Conservation (phyloP, 2,797 vertebrate genomes). For the Hyperoplus immaculatus region DNA sequence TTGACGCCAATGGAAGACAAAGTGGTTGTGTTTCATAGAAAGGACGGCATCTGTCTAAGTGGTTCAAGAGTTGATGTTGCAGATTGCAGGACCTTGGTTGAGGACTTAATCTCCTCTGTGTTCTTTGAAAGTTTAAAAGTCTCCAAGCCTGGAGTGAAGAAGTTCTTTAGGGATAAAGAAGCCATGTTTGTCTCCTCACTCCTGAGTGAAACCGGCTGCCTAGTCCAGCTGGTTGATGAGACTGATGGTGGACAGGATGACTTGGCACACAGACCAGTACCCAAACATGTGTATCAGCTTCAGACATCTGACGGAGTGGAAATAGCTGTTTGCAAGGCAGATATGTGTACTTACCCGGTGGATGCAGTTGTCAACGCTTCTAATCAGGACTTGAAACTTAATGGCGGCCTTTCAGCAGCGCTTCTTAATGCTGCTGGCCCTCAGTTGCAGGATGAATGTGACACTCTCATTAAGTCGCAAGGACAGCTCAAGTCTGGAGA, state of each 20-base stretch:
- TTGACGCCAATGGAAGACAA: slow-evolving; percentile 55
- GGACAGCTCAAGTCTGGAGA: slow-evolving; percentile 74
- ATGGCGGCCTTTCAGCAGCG: slow-evolving; percentile 77
- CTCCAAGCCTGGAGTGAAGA: slow-evolving; percentile 84
- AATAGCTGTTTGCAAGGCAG: slow-evolving; percentile 81
- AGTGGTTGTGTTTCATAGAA: slow-evolving; percentile 72
- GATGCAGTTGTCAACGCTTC: slow-evolving; percentile 87
- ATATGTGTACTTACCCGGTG: slow-evolving; percentile 84
- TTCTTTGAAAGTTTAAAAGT: slow-evolving; percentile 68
- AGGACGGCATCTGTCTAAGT: slow-evolving; percentile 79
- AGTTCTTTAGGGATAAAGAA: slow-evolving; percentile 83
- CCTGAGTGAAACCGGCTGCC: slow-evolving; percentile 75
- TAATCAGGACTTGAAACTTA: slow-evolving; percentile 77
- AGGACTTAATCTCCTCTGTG: slow-evolving; percentile 71
- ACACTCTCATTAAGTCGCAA: slow-evolving; percentile 58
- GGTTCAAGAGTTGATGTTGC: slow-evolving; percentile 83
- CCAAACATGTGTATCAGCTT: slow-evolving; percentile 43
- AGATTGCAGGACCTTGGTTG: slow-evolving; percentile 51
- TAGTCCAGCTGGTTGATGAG: slow-evolving; percentile 82
- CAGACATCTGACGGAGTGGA: slow-evolving; percentile 77
- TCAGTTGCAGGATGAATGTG: slow-evolving; percentile 83
- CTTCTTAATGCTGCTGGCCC: slow-evolving; percentile 86
- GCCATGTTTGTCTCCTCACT: slow-evolving; percentile 52
- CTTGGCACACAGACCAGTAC: background rate
- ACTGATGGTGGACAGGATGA: background rate